These are phyloP conservation scores for Thera britannica DNA, from an alignment of 2,888 invertebrate genomes.

Conservation along the genomic window DNA sequence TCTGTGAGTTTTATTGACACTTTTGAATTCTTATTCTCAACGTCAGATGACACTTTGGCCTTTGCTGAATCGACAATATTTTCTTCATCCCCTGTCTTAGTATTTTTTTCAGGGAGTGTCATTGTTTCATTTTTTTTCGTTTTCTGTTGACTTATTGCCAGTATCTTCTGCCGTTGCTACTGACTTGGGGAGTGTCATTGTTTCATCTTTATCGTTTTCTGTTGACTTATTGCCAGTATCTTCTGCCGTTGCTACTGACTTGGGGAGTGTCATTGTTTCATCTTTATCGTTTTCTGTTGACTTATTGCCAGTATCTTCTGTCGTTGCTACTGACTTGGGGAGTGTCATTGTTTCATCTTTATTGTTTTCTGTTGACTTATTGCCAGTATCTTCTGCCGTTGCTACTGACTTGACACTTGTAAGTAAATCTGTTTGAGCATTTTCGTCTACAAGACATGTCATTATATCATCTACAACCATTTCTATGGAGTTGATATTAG, in stretches of 20 bases:
- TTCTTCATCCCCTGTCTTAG: background rate
- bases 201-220: too few relatives aligned
- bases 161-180: too few relatives aligned
- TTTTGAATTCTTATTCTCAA: slow-evolving; percentile 4
- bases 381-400: background rate
- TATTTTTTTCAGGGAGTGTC: slow-evolving; percentile 3
- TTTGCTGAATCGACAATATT: slow-evolving; percentile 9
- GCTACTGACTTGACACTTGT: background rate
- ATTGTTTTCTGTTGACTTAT: background rate
- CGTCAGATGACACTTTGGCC: background rate
- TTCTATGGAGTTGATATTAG: slow-evolving; percentile 13
- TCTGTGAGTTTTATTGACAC: background rate
- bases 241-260: too few relatives aligned
- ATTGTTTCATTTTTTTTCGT: background rate
- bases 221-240: too few relatives aligned
- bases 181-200: too few relatives aligned
- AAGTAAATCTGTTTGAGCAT: background rate
- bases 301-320: background rate
- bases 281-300: background rate
- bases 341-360: background rate
- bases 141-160: too few relatives aligned
- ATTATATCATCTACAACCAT: slow-evolving; percentile 11
- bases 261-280: background rate
- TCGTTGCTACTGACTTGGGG: background rate
- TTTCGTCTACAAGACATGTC: slow-evolving; percentile 3